phyloP scores from a whole-genome alignment of 2,797 vertebrate genomes.

The Dicrostonyx torquatus region DNA sequence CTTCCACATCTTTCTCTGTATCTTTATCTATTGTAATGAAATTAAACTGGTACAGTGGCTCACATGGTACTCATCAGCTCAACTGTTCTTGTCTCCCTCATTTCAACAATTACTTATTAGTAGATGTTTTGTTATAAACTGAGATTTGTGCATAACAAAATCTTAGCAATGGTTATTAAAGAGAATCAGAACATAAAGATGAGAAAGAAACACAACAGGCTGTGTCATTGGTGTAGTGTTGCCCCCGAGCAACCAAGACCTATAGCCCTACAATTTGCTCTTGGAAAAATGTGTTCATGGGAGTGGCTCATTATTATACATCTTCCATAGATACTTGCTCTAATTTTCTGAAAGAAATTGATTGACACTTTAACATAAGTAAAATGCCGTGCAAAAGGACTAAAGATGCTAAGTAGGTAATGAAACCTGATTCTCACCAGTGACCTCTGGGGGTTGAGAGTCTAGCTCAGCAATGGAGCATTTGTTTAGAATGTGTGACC shows the following conservation, averaged over 20 bases:
- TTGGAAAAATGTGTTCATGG: rapidly evolving
- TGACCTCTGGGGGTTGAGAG: neutral
- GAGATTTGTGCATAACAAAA: neutral
- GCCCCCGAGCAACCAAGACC: rapidly evolving
- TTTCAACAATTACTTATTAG: neutral
- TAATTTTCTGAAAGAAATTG: neutral
- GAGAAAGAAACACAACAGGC: neutral
- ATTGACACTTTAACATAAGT: neutral
- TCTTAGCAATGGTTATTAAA: neutral
- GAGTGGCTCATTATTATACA: neutral
- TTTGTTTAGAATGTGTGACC: neutral
- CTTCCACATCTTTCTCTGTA: too few species aligned
- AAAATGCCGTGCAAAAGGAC: neutral
- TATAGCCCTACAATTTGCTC: rapidly evolving
- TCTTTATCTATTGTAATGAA: neutral
- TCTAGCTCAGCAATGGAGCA: too few species aligned
- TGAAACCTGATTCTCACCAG: neutral
- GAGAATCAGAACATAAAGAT: neutral
- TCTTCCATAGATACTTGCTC: neutral
- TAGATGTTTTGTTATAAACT: neutral
- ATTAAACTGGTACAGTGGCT: neutral
- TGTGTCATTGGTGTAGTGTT: rapidly evolving
- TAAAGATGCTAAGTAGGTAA: neutral
- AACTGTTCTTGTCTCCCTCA: neutral
- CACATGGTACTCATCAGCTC: neutral